Conservation (phyloP, 2,888 invertebrate genomes). For the Sthenelais limicola region DNA sequence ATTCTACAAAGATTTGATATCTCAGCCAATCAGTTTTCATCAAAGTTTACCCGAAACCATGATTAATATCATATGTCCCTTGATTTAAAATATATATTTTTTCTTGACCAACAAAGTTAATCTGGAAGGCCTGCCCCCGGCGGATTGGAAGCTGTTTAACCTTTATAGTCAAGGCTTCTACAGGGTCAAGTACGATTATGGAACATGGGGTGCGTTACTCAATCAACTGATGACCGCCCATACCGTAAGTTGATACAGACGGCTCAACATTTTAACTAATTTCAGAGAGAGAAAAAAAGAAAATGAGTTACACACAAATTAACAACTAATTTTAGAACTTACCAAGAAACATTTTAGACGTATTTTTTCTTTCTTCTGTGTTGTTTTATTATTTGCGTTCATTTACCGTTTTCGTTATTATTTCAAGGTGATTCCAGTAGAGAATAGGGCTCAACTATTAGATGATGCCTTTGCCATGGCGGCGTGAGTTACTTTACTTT, state of each 20-base stretch:
- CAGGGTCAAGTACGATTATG: conserved; percentile 15
- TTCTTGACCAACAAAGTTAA: too few relatives aligned
- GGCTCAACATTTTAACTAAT: background rate
- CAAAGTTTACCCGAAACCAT: too few relatives aligned
- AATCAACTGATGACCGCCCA: conserved; percentile 12
- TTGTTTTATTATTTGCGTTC: background rate
- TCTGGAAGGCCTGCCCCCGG: too few relatives aligned
- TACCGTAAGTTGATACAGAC: conserved; percentile 5
- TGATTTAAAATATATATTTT: too few relatives aligned
- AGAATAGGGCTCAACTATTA: conserved; percentile 17
- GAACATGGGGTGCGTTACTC: conserved; percentile 9
- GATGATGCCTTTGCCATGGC: conserved; percentile 29
- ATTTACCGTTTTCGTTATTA: background rate
- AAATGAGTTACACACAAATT: too few relatives aligned
- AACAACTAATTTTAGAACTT: background rate
- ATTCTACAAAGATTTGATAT: too few relatives aligned
- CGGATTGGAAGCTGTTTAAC: conserved; percentile 14
- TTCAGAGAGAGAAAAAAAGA: background rate
- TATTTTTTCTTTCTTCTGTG: background rate
- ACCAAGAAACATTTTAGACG: background rate
- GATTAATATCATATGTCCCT: too few relatives aligned
- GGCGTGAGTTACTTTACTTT: too few relatives aligned
- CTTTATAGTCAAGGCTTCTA: conserved; percentile 14
- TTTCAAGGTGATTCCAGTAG: conserved; percentile 31
- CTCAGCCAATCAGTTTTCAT: too few relatives aligned